A percentile compares a stretch with the other conserved stretches of the same genome.
Conservation (phyloP, 2,797 vertebrate genomes). For the Melanogrammus aeglefinus region DNA sequence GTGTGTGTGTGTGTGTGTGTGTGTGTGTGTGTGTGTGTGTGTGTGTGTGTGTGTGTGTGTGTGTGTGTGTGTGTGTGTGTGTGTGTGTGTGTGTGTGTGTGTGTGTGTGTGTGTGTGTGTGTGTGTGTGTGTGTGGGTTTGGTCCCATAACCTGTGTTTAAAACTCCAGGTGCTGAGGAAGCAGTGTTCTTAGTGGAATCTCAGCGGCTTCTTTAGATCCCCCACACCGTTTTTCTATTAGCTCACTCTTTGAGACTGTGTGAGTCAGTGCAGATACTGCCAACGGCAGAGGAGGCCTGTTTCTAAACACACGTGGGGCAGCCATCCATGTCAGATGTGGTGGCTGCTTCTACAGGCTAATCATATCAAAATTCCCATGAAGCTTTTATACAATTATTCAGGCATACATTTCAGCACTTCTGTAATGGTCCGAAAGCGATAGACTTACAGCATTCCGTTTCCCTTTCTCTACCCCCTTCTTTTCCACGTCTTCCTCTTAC, state of each 20-base stretch:
- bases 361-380: neutral
- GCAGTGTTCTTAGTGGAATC: conserved; percentile 10
- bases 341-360: neutral
- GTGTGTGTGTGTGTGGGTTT: conserved; percentile 18
- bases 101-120: too few species aligned
- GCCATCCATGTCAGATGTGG: neutral
- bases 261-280: conserved; percentile 55
- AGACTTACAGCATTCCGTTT: neutral
- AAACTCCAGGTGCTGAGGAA: conserved; percentile 25
- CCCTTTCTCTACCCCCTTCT: neutral
- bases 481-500: neutral
- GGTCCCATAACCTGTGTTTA: conserved; percentile 20
- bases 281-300: neutral
- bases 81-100: neutral
- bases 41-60: conserved; percentile 49
- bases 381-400: neutral
- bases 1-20: too few species aligned
- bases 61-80: conserved; percentile 18
- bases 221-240: conserved; percentile 41
- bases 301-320: neutral
- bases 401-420: neutral
- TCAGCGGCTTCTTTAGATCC: conserved; percentile 41
- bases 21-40: conserved; percentile 46
- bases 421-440: neutral
- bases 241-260: conserved; percentile 42